A percentile compares a stretch with the other conserved stretches of the same genome.
Evolutionary conservation across 2,113 vertebrate genomes (phyloP).

Genomic region (Neolamprologus modestus): DNA sequence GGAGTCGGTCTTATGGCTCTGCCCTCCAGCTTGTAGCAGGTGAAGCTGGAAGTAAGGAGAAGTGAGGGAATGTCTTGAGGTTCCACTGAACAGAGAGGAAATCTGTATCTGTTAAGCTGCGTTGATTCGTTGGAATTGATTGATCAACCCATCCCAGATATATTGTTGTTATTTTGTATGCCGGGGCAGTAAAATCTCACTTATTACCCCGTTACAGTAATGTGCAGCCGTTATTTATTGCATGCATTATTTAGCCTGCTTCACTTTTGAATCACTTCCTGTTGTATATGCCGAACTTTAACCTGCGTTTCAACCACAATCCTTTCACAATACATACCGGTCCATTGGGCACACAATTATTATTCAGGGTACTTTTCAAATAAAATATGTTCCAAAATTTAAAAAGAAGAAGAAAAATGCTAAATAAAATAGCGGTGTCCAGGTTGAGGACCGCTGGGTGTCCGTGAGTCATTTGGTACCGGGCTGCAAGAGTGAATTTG

Average conservation of each 20-base stretch:
- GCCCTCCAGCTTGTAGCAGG: not conserved
- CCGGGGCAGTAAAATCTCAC: constrained; percentile 44
- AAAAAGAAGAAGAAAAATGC: not conserved
- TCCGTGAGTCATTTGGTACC: not conserved
- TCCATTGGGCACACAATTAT: not conserved
- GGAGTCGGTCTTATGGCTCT: not conserved
- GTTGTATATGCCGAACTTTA: not conserved
- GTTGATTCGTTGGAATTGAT: constrained; percentile 42
- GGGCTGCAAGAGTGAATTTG: not conserved
- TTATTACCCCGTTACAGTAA: constrained; percentile 42
- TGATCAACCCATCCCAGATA: constrained; percentile 38
- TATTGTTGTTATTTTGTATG: constrained; percentile 43
- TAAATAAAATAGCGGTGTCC: not conserved
- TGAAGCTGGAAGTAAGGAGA: not conserved
- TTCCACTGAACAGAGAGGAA: not conserved
- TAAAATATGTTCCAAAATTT: not conserved
- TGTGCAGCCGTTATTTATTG: constrained; percentile 41
- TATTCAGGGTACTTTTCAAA: not conserved
- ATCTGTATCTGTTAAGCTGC: constrained; percentile 28
- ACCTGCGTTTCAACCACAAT: not conserved
- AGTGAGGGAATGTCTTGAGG: not conserved
- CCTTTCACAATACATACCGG: not conserved
- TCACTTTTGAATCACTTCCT: constrained; percentile 8
- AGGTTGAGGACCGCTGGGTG: not conserved
- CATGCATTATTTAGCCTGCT: constrained; percentile 30